Conservation (phyloP, 2,113 vertebrate species). For the Tiliqua scincoides region DNA sequence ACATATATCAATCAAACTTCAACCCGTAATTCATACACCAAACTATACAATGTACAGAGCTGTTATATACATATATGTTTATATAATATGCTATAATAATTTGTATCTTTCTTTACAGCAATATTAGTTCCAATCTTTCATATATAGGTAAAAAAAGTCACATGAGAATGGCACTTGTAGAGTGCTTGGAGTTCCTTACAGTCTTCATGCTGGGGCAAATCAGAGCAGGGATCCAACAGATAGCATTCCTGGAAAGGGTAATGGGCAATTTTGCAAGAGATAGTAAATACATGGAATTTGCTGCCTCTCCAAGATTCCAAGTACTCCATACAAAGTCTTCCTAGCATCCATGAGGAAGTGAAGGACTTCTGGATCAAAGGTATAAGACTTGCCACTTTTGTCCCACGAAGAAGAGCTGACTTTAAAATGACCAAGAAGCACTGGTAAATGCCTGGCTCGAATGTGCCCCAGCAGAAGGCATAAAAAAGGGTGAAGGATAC, state of each 20-base stretch:
- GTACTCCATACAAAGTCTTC: conserved; percentile 53
- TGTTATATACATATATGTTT: conserved; percentile 81
- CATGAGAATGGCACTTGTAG: conserved; percentile 68
- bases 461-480: conserved; percentile 39
- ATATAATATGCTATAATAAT: conserved; percentile 82
- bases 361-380: conserved; percentile 19
- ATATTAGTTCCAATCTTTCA: conserved; percentile 75
- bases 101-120: conserved; percentile 80
- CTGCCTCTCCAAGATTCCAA: background rate
- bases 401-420: conserved; percentile 9
- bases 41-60: conserved; percentile 77
- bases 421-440: conserved; percentile 33
- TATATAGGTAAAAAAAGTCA: conserved; percentile 80
- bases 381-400: conserved; percentile 32
- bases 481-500: conserved; percentile 9
- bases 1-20: conserved; percentile 59
- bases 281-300: background rate
- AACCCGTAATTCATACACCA: conserved; percentile 77
- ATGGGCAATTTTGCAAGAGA: background rate
- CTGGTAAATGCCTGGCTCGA: conserved; percentile 16
- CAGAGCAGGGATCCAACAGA: conserved; percentile 56
- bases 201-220: conserved; percentile 66
- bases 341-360: conserved; percentile 23
- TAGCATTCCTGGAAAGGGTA: conserved; percentile 49
- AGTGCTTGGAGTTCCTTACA: conserved; percentile 58